Evolutionary conservation across 2,113 vertebrate genomes (phyloP).

Genomic region (Uropsilus gracilis): DNA sequence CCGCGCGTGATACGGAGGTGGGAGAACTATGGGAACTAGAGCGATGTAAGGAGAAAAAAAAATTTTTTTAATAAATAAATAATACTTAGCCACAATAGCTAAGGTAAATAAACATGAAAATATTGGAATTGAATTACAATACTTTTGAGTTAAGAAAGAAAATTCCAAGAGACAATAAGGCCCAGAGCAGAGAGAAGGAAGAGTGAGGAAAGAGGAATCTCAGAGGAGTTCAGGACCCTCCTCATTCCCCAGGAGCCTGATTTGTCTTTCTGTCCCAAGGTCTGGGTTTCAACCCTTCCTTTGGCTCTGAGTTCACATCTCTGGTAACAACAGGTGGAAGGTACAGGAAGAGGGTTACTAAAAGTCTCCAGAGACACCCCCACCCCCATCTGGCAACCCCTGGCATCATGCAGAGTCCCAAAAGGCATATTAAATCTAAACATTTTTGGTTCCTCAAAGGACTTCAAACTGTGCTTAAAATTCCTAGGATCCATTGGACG

Average conservation of each 20-base stretch:
- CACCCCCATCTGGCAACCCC: not conserved
- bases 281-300: not conserved
- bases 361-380: not conserved
- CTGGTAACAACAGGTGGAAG: not conserved
- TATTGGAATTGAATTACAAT: not conserved
- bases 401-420: rapidly evolving
- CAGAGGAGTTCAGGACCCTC: not conserved
- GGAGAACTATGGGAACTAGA: too few relatives aligned
- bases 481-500: not conserved
- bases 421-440: not conserved
- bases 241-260: not conserved
- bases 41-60: too few relatives aligned
- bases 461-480: slow-evolving; percentile 1
- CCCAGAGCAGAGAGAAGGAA: not conserved
- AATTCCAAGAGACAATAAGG: not conserved
- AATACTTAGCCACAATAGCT: not conserved
- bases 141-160: slow-evolving; percentile 47
- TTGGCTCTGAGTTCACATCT: not conserved
- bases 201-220: not conserved
- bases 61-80: too few relatives aligned
- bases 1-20: too few relatives aligned
- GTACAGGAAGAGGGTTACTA: not conserved
- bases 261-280: not conserved
- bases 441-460: not conserved
- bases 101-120: slow-evolving; percentile 49